Evolutionary conservation across 1,140 invertebrate species (phyloP).

Genomic region (Polyergus mexicanus): DNA sequence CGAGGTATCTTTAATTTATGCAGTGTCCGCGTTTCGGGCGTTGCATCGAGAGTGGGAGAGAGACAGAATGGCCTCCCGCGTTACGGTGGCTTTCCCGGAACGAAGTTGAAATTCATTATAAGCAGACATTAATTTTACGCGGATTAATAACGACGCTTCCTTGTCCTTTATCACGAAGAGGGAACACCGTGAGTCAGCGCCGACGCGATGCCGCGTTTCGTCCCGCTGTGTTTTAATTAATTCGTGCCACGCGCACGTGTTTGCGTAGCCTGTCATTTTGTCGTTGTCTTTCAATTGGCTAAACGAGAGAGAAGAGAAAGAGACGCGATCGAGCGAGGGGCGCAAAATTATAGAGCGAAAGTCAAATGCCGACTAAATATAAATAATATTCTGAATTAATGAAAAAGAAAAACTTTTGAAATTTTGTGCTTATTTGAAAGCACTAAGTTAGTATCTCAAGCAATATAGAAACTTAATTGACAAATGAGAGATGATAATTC

Average conservation of each 20-base stretch:
- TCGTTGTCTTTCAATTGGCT: conserved; percentile 58
- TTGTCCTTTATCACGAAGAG: conserved; percentile 56
- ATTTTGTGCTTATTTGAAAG: neutral
- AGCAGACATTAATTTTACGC: conserved; percentile 68
- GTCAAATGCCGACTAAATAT: conserved; percentile 41
- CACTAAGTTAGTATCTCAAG: neutral
- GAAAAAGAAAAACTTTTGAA: neutral
- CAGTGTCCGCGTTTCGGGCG: conserved; percentile 50
- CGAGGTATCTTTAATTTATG: conserved; percentile 77
- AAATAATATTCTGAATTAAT: neutral
- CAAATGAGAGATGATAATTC: neutral
- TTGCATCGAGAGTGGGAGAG: conserved; percentile 2
- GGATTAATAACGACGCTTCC: conserved; percentile 65
- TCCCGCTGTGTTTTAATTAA: conserved; percentile 61
- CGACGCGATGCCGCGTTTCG: conserved; percentile 36
- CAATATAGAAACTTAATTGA: neutral
- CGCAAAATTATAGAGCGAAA: conserved; percentile 10
- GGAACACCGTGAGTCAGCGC: conserved; percentile 50
- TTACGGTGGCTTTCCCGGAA: conserved; percentile 60
- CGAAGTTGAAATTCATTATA: conserved; percentile 72
- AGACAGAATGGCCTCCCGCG: conserved; percentile 22
- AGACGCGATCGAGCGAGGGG: neutral
- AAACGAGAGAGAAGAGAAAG: neutral
- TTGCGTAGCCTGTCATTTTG: conserved; percentile 62
- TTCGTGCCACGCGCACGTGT: conserved; percentile 63